Evolutionary conservation across 2,888 invertebrate species (phyloP), one percentile per base, ranked within the genome.

Genomic region (Mimachlamys varia): DNA sequence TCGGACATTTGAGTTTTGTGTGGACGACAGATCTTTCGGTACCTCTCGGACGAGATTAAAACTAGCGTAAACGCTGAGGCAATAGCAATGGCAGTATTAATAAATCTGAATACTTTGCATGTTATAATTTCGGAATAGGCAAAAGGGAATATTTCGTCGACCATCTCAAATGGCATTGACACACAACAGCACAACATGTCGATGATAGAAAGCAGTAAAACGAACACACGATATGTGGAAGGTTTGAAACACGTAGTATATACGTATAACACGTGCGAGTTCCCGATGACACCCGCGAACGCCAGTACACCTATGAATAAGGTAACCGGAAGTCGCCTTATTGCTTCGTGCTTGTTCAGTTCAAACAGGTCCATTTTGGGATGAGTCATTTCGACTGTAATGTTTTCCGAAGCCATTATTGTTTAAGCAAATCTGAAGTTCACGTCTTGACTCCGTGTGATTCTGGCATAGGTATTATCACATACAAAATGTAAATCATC

Each of bases 141-240:
- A 33, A 89, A 92, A 0, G 94, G 93, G 44, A 92, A 90, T 2
- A 93, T 76, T 90, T 92, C 92, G 87, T 93, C 93, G 0, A 90
- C 91, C n/a, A 94, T 93, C 87, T 93, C 90, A 37, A 93, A 93
- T 22, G 94, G 94, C 92, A 94, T 94, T 1, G 93, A 93, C 13
- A 93, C 37, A 0, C 89, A 89, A 88, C 93, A 93, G 22, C 92
- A 92, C 7, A 92, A 49, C 44, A 93, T 90, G 76, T 94, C 94
- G 44, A 92, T 92, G 0, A 92, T 87, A 3, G 92, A 93, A 13
- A 94, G 88, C 12, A 91, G 88, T 27, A 93, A 53, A 33, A 94
- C 93, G 58, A 93, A 94, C 33, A 91, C 91, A 3, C 93, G 89
- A 19, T 93, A 93, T 12, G 91, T 93, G 10, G 93, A 93, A 19